Conservation (phyloP, 2,113 vertebrate species). For the Spea multiplicata region DNA sequence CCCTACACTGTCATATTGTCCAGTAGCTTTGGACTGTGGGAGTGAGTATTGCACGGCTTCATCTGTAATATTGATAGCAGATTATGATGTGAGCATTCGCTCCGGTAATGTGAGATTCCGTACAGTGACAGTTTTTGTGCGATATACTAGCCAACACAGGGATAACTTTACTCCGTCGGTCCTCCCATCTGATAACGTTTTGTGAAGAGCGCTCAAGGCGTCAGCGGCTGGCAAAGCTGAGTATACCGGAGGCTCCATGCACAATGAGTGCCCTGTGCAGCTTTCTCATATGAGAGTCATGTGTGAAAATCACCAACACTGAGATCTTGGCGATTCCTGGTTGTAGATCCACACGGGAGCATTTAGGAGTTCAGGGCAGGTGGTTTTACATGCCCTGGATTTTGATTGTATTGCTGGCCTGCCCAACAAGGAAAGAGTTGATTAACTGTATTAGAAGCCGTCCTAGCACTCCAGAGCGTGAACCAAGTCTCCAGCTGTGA, state of each 20-base stretch:
- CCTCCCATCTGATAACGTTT: background rate
- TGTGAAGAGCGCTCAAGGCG: conserved; percentile 1
- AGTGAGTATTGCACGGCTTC: too few species aligned
- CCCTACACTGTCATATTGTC: too few species aligned
- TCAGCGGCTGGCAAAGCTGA: conserved; percentile 5
- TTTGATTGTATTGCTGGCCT: conserved; percentile 23
- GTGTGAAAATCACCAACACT: conserved; percentile 1
- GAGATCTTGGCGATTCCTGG: background rate
- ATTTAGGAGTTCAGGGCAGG: too few species aligned
- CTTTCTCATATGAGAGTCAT: conserved; percentile 26
- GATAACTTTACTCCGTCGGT: background rate
- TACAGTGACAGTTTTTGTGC: too few species aligned
- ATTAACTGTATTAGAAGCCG: conserved; percentile 51
- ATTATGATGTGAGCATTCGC: too few species aligned
- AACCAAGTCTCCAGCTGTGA: conserved; percentile 50
- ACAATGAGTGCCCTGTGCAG: conserved; percentile 14
- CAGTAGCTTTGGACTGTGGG: too few species aligned
- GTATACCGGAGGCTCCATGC: conserved; percentile 14
- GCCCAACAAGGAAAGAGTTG: conserved; percentile 54
- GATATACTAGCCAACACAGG: background rate
- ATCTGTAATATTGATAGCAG: too few species aligned
- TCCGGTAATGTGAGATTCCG: too few species aligned
- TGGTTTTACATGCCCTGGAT: too few species aligned
- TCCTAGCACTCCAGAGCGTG: conserved; percentile 39
- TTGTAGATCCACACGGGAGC: background rate